Evolutionary conservation across 2,113 vertebrate species (phyloP), one percentile per base, ranked within the genome.

Genomic region (Benitochromis conjunctus): DNA sequence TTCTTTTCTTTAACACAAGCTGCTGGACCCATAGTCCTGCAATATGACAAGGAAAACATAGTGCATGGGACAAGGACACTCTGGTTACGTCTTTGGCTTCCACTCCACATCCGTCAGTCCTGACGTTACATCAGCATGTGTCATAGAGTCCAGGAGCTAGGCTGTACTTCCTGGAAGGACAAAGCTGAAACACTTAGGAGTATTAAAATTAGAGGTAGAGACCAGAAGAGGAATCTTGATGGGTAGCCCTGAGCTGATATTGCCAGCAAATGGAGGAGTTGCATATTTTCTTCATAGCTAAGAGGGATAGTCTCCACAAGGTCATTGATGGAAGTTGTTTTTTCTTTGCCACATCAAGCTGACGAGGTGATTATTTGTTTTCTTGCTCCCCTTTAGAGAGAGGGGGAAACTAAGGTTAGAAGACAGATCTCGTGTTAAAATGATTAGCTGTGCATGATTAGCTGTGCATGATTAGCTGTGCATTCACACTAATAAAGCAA

Each of bases 181-280:
- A 88, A 80, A 79, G 80, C 84, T 11, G 77, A 80, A 94, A 95
- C 96, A 96, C 96, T 96, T 93, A 96, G 81, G 83, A 86, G 92
- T 96, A 96, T 96, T 96, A 96, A 92, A 95, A 91, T 88, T 88
- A 74, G 89, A 89, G 74, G 82, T 83, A 84, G 78, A 88, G 84
- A 88, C 90, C 83, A 66, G 78, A 21, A 69, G 86, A 86, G 85
- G 90, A 91, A 55, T 55, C 78, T 62, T 93, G 93, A 92, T 94
- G 91, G 92, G 95, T 87, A n/a, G 82, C 43, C 3, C 11, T 14
- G 84, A 56, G 89, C 80, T 80, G 54, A 79, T 84, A 83, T 60
- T 91, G 90, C 82, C 88, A 91, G 87, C 84, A 81, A 46, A 69
- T 88, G 46, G 76, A 53, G 79, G 81, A 79, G 77, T 55, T 58